Evolutionary conservation across 2,888 invertebrate species (phyloP), one percentile per base, ranked within the genome.

Genomic region (Apotomis capreana): DNA sequence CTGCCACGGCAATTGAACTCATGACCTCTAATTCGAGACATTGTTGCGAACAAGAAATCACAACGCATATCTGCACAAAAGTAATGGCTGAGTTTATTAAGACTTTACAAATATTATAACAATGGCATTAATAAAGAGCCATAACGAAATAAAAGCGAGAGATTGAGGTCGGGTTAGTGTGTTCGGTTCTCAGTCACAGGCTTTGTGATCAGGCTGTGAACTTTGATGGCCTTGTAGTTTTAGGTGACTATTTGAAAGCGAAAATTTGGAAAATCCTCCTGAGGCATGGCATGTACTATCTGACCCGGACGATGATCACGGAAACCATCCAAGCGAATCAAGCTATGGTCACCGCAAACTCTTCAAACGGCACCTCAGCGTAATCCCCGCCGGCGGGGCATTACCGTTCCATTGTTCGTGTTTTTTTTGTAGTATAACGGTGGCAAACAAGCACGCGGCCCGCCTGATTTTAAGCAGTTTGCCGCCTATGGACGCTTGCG

Each of bases 131-230:
- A 75, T 77, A 79, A 78, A 78, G 79, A 78, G 72, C 70, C 68
- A 74, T 75, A 77, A 77, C 77, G 78, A 82, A 81, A 80, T 77
- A 76, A 76, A 77, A 75, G 75, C 71, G 75, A 76, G 69, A 74
- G 75, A 83, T 79, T 72, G 76, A 75, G 83, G 83, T 71, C 80
- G 80, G 82, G 82, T 80, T 78, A 78, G 73, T 74, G 75, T 78
- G 77, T 77, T 81, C 79, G 76, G 77, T 78, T 81, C 80, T 69
- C 80, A 82, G 74, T 44, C 69, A 3, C 59, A 70, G 12, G 59
- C 63, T 72, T 71, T 57, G 61, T 61, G 60, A 57, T 67, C 71
- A 61, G 40, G 40, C 26, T 46, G 65, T 46, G 55, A 65, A 57
- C n/a, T 26, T 0, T 49, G 15, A 10, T 44, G 64, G 64, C 54